A percentile compares a stretch with the other conserved stretches of the same genome.
Conservation (phyloP, 2,797 vertebrate genomes). For the Sitta carolinensis region DNA sequence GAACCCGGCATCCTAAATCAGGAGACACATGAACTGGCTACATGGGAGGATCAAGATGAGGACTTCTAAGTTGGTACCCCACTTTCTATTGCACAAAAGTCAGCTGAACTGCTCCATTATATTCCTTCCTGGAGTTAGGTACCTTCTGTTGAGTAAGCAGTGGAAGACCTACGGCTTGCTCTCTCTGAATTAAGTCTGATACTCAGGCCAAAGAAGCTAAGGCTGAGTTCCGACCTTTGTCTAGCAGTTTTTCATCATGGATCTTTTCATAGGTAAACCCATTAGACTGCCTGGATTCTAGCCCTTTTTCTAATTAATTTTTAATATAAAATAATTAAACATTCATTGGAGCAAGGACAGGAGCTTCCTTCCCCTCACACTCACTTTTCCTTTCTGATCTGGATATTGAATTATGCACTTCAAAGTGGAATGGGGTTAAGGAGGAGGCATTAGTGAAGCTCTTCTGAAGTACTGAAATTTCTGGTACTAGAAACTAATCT, state of each 20-base stretch:
- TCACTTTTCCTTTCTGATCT: constrained; percentile 33
- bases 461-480: not conserved
- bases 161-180: not conserved
- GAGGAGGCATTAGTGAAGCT: not conserved
- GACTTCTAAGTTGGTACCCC: not conserved
- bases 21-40: not conserved
- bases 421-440: not conserved
- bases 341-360: not conserved
- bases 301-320: constrained; percentile 35
- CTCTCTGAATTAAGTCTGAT: not conserved
- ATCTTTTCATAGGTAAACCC: not conserved
- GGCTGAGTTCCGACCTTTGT: not conserved
- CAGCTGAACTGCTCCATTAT: not conserved
- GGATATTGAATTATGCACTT: constrained; percentile 28
- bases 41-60: not conserved
- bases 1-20: not conserved
- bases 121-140: not conserved
- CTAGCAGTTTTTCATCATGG: not conserved
- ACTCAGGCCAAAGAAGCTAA: not conserved
- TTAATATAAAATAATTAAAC: constrained; percentile 48
- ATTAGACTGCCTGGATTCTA: not conserved
- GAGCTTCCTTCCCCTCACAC: not conserved
- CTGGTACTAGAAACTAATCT: not conserved
- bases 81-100: not conserved
- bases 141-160: not conserved